Percentiles rank a stretch among this genome's conserved stretches.
Evolutionary conservation across 2,797 vertebrate species (phyloP).

Genomic region (Poliocrania exsul): DNA sequence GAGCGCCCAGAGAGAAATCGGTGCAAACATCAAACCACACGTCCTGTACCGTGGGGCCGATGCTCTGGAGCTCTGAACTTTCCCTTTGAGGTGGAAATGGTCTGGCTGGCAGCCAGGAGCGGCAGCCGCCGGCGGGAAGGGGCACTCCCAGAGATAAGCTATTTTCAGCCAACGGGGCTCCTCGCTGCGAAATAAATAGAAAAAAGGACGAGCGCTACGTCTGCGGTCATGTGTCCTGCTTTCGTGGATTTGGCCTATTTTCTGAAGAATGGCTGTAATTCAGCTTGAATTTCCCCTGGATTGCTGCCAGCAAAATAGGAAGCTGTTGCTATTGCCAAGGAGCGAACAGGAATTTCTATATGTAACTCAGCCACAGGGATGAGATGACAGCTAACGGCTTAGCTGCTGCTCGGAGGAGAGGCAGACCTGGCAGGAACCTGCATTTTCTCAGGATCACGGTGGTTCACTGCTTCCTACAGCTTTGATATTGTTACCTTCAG

Average conservation of each 20-base stretch:
- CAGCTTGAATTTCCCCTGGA: constrained; percentile 85
- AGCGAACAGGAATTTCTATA: constrained; percentile 72
- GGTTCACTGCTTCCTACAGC: background rate
- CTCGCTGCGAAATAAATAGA: constrained; percentile 36
- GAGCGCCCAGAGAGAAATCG: background rate
- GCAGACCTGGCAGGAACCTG: background rate
- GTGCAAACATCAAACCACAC: background rate
- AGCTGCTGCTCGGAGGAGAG: background rate
- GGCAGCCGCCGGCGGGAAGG: background rate
- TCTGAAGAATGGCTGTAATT: constrained; percentile 89
- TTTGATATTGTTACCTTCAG: background rate
- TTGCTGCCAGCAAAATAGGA: constrained; percentile 84
- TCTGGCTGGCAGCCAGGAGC: constrained; percentile 56
- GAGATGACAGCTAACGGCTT: constrained; percentile 37
- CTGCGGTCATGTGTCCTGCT: constrained; percentile 43
- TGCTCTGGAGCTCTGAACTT: background rate
- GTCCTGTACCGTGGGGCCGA: background rate
- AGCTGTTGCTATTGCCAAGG: constrained; percentile 86
- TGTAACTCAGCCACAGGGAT: background rate
- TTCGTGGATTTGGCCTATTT: constrained; percentile 80
- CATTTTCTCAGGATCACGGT: background rate
- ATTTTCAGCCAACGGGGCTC: constrained; percentile 61
- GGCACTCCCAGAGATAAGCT: constrained; percentile 67
- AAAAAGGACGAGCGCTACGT: background rate
- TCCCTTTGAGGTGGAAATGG: constrained; percentile 43